Conservation (phyloP, 2,797 vertebrate species). For the Tympanoctomys barrerae region DNA sequence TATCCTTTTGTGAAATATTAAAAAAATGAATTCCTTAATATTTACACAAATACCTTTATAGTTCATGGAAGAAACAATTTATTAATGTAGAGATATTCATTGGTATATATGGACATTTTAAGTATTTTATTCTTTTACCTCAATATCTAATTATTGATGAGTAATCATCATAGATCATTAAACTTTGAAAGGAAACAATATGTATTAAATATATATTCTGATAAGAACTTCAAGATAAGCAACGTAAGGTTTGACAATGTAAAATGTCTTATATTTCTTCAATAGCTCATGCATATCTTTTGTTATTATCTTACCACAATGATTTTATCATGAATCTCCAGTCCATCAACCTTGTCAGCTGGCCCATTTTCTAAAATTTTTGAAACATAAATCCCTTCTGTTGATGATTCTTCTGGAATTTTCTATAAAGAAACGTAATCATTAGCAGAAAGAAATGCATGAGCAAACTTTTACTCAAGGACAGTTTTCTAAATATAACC, state of each 20-base stretch:
- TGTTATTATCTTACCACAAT: constrained; percentile 86
- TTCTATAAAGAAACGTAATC: constrained; percentile 71
- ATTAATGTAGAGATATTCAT: constrained; percentile 1
- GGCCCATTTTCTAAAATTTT: constrained; percentile 88
- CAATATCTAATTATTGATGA: background rate
- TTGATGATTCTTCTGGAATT: constrained; percentile 81
- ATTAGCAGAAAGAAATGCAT: constrained; percentile 57
- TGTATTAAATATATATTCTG: background rate
- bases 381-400: constrained; percentile 89
- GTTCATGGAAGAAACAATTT: background rate
- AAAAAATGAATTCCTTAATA: background rate
- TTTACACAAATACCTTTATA: background rate
- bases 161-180: background rate
- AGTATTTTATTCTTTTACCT: background rate
- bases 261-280: constrained; percentile 39
- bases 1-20: background rate
- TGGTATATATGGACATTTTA: background rate
- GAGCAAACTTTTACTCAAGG: constrained; percentile 37
- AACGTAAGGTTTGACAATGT: background rate
- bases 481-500: constrained; percentile 40
- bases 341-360: constrained; percentile 86
- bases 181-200: constrained; percentile 12
- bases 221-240: background rate
- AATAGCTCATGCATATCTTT: constrained; percentile 40
- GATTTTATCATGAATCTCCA: constrained; percentile 87